These are phyloP conservation scores for Sapajus apella DNA, from an alignment of 2,113 vertebrate genomes.

Conservation along the genomic window DNA sequence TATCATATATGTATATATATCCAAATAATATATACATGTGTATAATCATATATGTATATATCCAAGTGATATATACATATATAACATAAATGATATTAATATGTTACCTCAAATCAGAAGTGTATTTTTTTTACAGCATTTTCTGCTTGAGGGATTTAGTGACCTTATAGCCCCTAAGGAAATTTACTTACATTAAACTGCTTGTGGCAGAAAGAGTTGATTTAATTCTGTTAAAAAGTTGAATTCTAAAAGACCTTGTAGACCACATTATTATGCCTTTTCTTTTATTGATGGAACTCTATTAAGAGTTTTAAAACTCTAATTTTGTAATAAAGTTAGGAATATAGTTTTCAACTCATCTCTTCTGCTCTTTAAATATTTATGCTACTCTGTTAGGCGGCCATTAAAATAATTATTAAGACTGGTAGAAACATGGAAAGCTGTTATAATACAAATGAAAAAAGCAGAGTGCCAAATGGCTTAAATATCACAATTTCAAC, in stretches of 20 bases:
- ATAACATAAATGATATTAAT: too few species aligned
- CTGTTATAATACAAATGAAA: constrained; percentile 42
- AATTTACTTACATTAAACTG: constrained; percentile 42
- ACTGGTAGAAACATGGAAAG: constrained; percentile 49
- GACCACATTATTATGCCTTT: constrained; percentile 2
- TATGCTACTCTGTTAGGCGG: constrained; percentile 39
- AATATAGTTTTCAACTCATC: constrained; percentile 7
- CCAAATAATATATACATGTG: too few species aligned
- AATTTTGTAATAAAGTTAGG: constrained; percentile 66
- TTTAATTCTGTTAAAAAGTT: constrained; percentile 43
- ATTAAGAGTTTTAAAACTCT: constrained; percentile 58
- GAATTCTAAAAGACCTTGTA: neutral
- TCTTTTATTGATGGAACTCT: constrained; percentile 28
- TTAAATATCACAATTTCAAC: neutral
- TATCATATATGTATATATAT: too few species aligned
- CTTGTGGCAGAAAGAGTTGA: neutral
- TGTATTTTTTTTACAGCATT: neutral
- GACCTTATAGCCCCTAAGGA: neutral
- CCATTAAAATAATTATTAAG: constrained; percentile 56
- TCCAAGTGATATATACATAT: too few species aligned
- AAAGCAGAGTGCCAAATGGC: constrained; percentile 36
- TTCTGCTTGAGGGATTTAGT: constrained; percentile 35
- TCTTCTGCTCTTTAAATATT: constrained; percentile 76
- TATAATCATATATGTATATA: too few species aligned
- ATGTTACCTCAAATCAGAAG: neutral